Percentiles rank a stretch among this genome's conserved stretches.
Evolutionary conservation across 2,888 invertebrate genomes (phyloP).

Genomic region (Zonitis immaculata): DNA sequence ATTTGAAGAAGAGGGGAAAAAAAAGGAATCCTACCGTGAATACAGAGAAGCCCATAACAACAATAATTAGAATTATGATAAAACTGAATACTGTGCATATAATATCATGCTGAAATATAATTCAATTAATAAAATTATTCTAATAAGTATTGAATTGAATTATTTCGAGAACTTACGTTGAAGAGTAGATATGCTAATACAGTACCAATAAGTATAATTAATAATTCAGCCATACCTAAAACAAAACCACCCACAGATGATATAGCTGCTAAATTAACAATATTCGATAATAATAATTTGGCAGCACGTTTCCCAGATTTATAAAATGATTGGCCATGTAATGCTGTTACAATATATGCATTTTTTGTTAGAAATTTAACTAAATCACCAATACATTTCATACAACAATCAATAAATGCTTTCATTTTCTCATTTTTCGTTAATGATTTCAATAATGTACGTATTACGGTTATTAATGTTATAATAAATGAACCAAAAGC

Average conservation of each 20-base stretch:
- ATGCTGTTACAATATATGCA: constrained; percentile 36
- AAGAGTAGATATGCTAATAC: constrained; percentile 6
- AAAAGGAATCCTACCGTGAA: constrained; percentile 8
- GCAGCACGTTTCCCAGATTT: constrained; percentile 35
- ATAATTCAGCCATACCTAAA: constrained; percentile 22
- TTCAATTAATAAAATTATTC: too few relatives aligned
- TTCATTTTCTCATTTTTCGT: not conserved
- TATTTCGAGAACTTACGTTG: constrained; percentile 5
- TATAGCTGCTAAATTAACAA: constrained; percentile 28
- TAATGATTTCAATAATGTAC: constrained; percentile 4
- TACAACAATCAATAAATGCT: constrained; percentile 10
- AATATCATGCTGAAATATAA: not conserved
- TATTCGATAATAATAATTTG: constrained; percentile 31
- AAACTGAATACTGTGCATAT: not conserved
- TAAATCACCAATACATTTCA: constrained; percentile 23
- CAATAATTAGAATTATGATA: not conserved
- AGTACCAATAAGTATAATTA: constrained; percentile 3
- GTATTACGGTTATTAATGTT: constrained; percentile 28
- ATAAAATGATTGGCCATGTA: constrained; percentile 35
- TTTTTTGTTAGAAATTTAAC: constrained; percentile 34
- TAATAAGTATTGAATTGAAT: too few relatives aligned
- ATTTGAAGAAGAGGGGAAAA: too few relatives aligned
- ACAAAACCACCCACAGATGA: constrained; percentile 36
- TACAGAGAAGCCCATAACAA: constrained; percentile 1
- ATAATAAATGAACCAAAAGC: constrained; percentile 33